Evolutionary conservation across 2,888 invertebrate genomes (phyloP).

Genomic region (Aspidiotus destructor): DNA sequence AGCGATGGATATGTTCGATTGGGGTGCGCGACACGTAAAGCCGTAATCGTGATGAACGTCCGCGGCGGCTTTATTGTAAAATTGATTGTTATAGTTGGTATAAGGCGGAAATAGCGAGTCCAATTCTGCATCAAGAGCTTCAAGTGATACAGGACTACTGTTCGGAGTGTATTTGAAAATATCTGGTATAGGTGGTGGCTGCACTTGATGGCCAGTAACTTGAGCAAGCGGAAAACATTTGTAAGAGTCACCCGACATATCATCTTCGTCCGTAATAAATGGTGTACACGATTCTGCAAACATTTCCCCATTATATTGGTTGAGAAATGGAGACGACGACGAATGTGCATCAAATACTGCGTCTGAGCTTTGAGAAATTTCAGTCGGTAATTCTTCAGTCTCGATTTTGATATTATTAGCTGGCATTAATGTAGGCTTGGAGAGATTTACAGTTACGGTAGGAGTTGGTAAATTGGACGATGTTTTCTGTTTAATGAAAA

Average conservation of each 20-base stretch:
- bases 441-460: not conserved
- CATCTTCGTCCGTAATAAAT: constrained; percentile 17
- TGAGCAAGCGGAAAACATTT: constrained; percentile 27
- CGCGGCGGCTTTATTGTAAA: constrained; percentile 25
- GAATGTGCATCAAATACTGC: constrained; percentile 22
- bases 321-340: not conserved
- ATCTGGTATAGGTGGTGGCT: constrained; percentile 27
- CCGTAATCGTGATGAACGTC: constrained; percentile 30
- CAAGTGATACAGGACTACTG: constrained; percentile 19
- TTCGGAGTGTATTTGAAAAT: constrained; percentile 25
- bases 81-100: not conserved
- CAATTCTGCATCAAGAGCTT: not conserved
- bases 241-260: constrained; percentile 26
- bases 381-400: constrained; percentile 37
- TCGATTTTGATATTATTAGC: not conserved
- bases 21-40: constrained; percentile 22
- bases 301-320: constrained; percentile 1
- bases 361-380: constrained; percentile 41
- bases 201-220: constrained; percentile 28
- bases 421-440: not conserved
- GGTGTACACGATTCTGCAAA: constrained; percentile 11
- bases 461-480: not conserved
- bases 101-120: constrained; percentile 9
- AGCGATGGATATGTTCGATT: not conserved
- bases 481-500: not conserved